Evolutionary conservation across 2,888 invertebrate species (phyloP).

Genomic region (Metopia argyrocephala): DNA sequence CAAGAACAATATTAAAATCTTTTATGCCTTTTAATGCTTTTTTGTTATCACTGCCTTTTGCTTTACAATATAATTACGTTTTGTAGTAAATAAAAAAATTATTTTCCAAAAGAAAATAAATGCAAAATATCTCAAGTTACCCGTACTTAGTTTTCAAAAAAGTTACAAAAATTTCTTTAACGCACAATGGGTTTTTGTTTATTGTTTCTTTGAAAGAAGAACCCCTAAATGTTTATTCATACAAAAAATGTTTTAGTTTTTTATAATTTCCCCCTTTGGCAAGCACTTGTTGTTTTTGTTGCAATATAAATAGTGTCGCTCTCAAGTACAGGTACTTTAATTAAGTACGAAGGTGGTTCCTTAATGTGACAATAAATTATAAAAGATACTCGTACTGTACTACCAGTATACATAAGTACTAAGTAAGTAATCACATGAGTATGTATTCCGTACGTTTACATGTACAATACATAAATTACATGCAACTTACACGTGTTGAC

Average conservation of each 20-base stretch:
- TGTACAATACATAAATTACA: conserved; percentile 14
- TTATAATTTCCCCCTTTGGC: neutral
- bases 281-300: neutral
- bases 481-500: conserved; percentile 52
- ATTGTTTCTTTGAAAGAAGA: too few relatives aligned
- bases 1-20: too few relatives aligned
- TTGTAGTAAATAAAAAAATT: too few relatives aligned
- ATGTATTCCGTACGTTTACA: neutral
- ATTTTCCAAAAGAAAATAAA: too few relatives aligned
- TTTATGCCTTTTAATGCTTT: too few relatives aligned
- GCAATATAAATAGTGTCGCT: neutral
- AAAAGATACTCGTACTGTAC: too few relatives aligned
- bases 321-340: conserved; percentile 18
- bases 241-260: neutral
- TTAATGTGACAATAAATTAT: conserved; percentile 48
- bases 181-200: too few relatives aligned
- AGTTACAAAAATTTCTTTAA: neutral
- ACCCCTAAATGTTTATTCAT: neutral
- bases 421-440: neutral
- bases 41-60: too few relatives aligned
- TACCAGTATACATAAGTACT: conserved; percentile 22
- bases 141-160: neutral
- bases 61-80: too few relatives aligned
- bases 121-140: neutral
- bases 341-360: conserved; percentile 17